A percentile compares a stretch with the other conserved stretches of the same genome.
Evolutionary conservation across 2,797 vertebrate genomes (phyloP).

Genomic region (Ispidina picta): DNA sequence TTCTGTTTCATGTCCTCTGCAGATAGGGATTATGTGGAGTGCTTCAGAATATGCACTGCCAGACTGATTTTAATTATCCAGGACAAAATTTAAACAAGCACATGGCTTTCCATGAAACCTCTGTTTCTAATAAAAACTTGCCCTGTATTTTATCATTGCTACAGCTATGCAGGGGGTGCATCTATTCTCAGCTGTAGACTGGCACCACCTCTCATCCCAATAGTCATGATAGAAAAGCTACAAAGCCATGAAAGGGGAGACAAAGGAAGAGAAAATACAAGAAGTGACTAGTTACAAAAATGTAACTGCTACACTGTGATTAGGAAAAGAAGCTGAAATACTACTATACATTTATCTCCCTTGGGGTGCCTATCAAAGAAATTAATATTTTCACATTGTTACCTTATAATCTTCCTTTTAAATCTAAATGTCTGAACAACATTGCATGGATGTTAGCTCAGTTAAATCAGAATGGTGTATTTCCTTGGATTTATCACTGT

Average conservation of each 20-base stretch:
- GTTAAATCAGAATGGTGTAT: not conserved
- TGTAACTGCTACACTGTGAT: not conserved
- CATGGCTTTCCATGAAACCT: not conserved
- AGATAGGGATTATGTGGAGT: not conserved
- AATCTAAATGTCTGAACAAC: not conserved
- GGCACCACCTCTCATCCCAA: not conserved
- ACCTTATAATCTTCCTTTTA: not conserved
- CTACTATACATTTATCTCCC: not conserved
- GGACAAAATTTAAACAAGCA: not conserved
- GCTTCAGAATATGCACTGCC: not conserved
- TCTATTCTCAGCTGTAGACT: not conserved
- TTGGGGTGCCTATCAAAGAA: not conserved
- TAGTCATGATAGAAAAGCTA: not conserved
- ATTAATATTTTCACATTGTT: not conserved
- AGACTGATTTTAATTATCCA: not conserved
- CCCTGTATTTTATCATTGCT: not conserved
- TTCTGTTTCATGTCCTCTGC: not conserved
- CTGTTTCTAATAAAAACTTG: not conserved
- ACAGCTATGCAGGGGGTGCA: not conserved
- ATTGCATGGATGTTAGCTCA: not conserved
- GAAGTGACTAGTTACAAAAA: not conserved
- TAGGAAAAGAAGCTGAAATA: slow-evolving; percentile 13
- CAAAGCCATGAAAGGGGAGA: not conserved
- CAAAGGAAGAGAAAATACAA: not conserved
- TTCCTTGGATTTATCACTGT: not conserved